Conservation (phyloP, 2,797 vertebrate genomes). For the Rhinatrema bivittatum region DNA sequence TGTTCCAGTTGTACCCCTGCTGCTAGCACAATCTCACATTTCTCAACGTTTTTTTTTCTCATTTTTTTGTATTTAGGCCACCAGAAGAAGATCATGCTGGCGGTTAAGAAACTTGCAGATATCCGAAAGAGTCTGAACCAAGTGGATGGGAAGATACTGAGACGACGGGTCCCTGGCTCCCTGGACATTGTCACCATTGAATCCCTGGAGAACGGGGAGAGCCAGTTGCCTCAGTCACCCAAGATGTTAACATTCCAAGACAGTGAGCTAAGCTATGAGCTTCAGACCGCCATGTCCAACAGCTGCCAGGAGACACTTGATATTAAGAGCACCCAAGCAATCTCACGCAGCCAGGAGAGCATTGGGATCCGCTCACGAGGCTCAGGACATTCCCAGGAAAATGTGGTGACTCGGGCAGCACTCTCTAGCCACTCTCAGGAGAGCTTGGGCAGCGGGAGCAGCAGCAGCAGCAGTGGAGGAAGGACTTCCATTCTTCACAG, state of each 20-base stretch:
- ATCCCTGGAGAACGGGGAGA: constrained; percentile 57
- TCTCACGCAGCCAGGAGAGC: constrained; percentile 79
- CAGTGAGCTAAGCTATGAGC: constrained; percentile 81
- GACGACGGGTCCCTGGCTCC: constrained; percentile 44
- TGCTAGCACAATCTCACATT: no score
- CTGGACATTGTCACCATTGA: constrained; percentile 69
- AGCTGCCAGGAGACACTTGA: constrained; percentile 64
- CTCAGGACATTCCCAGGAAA: constrained; percentile 79
- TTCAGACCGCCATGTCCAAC: constrained; percentile 81
- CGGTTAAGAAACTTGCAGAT: constrained; percentile 81
- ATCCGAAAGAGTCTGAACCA: constrained; percentile 66
- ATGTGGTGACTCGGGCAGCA: constrained; percentile 33
- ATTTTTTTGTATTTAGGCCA: constrained; percentile 62
- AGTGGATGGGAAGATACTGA: constrained; percentile 40
- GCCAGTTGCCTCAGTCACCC: constrained; percentile 39
- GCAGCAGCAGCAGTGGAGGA: constrained; percentile 35
- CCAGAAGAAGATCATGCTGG: constrained; percentile 96
- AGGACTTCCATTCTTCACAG: constrained; percentile 4
- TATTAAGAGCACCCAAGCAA: constrained; percentile 49
- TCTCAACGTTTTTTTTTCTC: background rate
- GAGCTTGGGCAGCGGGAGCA: constrained; percentile 46
- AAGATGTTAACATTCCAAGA: constrained; percentile 87
- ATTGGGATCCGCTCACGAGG: constrained; percentile 76
- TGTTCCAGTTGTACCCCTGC: no score
- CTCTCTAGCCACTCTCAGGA: constrained; percentile 57